Conservation (phyloP, 2,797 vertebrate genomes). For the Phoeniculus purpureus region DNA sequence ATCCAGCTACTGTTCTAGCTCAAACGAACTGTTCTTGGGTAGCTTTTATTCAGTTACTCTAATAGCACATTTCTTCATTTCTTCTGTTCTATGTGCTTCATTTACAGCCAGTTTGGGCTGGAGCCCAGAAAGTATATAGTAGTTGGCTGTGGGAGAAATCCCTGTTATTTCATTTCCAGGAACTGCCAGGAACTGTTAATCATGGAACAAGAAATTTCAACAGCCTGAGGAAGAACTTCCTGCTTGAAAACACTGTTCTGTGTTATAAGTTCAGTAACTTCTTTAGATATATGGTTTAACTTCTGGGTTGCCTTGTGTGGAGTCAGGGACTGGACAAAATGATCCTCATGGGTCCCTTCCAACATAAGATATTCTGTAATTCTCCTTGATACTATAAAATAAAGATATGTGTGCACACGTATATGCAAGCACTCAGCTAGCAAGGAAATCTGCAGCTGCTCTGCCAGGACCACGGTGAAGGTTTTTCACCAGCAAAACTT, state of each 20-base stretch:
- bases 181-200: not conserved
- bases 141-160: not conserved
- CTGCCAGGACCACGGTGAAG: not conserved
- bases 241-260: not conserved
- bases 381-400: not conserved
- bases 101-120: not conserved
- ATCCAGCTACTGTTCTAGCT: not conserved
- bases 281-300: not conserved
- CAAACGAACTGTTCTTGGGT: not conserved
- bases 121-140: not conserved
- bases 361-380: not conserved
- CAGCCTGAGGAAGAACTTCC: not conserved
- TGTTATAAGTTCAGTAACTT: not conserved
- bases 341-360: fast-evolving
- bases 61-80: not conserved
- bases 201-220: not conserved
- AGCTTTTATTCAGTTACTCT: not conserved
- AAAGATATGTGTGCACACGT: not conserved
- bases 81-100: not conserved
- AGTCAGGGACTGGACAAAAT: not conserved
- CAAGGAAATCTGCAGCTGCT: not conserved
- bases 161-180: fast-evolving
- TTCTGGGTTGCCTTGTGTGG: not conserved
- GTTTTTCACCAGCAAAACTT: not conserved
- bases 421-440: fast-evolving